Conservation (phyloP, 1,140 invertebrate genomes). For the Caenorhabditis tropicalis region DNA sequence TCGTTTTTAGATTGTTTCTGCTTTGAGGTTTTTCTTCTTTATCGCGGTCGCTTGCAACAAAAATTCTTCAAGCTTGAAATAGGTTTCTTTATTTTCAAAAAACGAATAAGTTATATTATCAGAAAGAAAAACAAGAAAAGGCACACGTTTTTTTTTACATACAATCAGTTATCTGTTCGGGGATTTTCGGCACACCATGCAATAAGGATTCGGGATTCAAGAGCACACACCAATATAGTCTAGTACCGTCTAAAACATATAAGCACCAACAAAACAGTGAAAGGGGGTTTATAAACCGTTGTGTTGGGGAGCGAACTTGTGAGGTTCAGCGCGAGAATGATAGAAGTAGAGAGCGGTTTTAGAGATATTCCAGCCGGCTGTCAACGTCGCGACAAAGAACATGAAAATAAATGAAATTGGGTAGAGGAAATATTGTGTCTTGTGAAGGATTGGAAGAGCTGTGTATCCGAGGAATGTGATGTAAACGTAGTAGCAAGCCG, state of each 20-base stretch:
- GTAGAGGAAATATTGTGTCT: slow-evolving; percentile 85
- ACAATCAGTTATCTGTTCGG: not conserved
- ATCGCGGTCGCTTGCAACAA: not conserved
- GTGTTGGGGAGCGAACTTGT: slow-evolving; percentile 40
- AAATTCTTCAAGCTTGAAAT: no score
- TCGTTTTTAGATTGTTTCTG: not conserved
- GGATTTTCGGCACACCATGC: slow-evolving; percentile 1
- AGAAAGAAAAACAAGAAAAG: not conserved
- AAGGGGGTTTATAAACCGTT: not conserved
- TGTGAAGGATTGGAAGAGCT: slow-evolving; percentile 87
- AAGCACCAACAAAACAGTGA: not conserved
- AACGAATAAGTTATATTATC: not conserved
- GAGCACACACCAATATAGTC: not conserved
- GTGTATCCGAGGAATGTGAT: slow-evolving; percentile 97
- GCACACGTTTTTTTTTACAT: not conserved
- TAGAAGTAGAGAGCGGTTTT: slow-evolving; percentile 57
- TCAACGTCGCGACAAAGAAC: slow-evolving; percentile 82
- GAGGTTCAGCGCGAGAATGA: slow-evolving; percentile 48
- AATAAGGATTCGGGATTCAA: not conserved
- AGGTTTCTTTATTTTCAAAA: not conserved
- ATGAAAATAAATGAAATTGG: slow-evolving; percentile 83
- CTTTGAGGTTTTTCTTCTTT: not conserved
- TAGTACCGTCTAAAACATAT: not conserved
- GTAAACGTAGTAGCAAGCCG: slow-evolving; percentile 90
- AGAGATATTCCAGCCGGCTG: slow-evolving; percentile 77